Evolutionary conservation across 2,113 vertebrate genomes (phyloP).

Genomic region (Petromus typicus): DNA sequence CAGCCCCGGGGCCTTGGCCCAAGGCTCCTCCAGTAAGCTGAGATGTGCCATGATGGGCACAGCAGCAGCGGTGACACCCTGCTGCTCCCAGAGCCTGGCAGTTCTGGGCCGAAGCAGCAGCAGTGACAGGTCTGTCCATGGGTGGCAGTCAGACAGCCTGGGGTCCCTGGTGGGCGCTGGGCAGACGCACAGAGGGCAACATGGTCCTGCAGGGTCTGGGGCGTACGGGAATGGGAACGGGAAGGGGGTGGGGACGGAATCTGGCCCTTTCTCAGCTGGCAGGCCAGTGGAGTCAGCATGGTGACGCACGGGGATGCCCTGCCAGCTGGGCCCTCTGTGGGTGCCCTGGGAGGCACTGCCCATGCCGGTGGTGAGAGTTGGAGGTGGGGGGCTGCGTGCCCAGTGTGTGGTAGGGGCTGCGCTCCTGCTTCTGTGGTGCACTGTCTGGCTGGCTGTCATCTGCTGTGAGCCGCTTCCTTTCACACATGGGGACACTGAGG

Average conservation of each 20-base stretch:
- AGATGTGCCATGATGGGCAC: neutral
- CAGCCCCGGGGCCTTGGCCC: neutral
- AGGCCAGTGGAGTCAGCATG: too few species aligned
- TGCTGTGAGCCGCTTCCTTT: neutral
- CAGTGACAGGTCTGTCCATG: too few species aligned
- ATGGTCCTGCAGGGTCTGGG: neutral
- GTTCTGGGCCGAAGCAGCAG: fast-evolving
- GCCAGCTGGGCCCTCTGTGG: neutral
- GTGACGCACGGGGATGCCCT: neutral
- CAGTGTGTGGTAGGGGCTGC: neutral
- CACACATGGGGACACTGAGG: neutral
- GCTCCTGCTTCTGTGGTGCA: neutral
- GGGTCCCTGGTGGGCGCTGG: fast-evolving
- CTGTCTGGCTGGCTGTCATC: neutral
- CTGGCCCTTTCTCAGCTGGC: too few species aligned
- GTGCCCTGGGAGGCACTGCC: neutral
- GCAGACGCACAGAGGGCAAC: neutral
- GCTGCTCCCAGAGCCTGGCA: neutral
- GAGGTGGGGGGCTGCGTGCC: too few species aligned
- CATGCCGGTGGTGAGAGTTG: too few species aligned
- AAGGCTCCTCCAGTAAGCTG: neutral
- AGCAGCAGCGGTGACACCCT: neutral
- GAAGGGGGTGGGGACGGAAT: too few species aligned
- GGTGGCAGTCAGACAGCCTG: neutral
- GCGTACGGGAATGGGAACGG: too few species aligned